Evolutionary conservation across 2,797 vertebrate species (phyloP).

Genomic region (Botia kubotai): DNA sequence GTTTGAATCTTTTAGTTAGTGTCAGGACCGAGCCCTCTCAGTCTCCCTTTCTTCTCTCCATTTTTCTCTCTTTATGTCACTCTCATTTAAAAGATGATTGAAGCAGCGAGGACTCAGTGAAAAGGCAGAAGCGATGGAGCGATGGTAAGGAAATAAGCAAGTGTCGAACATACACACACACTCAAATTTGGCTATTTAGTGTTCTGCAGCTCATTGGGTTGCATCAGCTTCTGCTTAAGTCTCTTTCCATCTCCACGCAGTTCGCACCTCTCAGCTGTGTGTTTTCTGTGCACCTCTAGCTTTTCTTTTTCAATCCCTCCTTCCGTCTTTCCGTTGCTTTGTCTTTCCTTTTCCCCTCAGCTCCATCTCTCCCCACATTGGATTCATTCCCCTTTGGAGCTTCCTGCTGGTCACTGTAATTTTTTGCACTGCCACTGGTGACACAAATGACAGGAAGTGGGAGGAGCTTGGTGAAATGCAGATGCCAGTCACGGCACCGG

Average conservation of each 20-base stretch:
- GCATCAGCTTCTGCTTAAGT: constrained; percentile 34
- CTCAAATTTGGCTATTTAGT: constrained; percentile 59
- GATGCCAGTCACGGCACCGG: constrained; percentile 77
- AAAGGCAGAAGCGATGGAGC: constrained; percentile 83
- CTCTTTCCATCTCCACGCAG: constrained; percentile 51
- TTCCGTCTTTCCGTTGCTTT: constrained; percentile 59
- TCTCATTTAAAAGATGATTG: constrained; percentile 77
- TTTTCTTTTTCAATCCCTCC: constrained; percentile 36
- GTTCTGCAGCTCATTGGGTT: constrained; percentile 30
- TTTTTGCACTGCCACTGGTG: constrained; percentile 73
- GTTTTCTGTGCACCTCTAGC: constrained; percentile 27
- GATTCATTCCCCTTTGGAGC: constrained; percentile 72
- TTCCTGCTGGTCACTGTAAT: constrained; percentile 75
- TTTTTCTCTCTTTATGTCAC: constrained; percentile 63
- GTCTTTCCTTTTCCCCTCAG: constrained; percentile 64
- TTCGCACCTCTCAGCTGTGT: constrained; percentile 24
- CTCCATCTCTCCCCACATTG: constrained; percentile 82
- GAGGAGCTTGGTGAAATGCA: constrained; percentile 69
- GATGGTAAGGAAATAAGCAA: constrained; percentile 78
- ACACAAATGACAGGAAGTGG: constrained; percentile 67
- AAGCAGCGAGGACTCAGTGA: constrained; percentile 78
- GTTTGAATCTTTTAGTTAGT: constrained; percentile 70
- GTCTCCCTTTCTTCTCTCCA: constrained; percentile 53
- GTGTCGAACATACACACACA: constrained; percentile 59
- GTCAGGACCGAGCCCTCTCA: constrained; percentile 65